Conservation (phyloP, 2,113 vertebrate genomes). For the Heterotilapia buettikoferi region DNA sequence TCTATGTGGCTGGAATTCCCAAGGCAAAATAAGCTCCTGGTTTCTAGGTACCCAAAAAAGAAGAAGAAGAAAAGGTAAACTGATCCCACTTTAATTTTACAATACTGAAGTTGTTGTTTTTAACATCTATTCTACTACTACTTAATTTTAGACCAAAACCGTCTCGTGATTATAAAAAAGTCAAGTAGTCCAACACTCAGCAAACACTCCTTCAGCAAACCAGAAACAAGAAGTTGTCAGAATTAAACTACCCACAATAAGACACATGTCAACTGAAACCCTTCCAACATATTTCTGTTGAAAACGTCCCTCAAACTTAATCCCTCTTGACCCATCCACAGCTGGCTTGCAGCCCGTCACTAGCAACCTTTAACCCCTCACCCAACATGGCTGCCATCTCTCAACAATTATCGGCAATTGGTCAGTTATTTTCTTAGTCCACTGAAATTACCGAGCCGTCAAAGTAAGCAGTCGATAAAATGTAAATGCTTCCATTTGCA, state of each 20-base stretch:
- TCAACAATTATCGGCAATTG: conserved; percentile 84
- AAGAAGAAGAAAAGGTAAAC: background rate
- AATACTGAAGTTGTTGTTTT: background rate
- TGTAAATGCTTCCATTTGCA: conserved; percentile 77
- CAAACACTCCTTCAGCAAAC: background rate
- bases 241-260: background rate
- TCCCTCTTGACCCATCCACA: conserved; percentile 74
- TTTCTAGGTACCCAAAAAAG: background rate
- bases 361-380: conserved; percentile 67
- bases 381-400: conserved; percentile 65
- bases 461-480: conserved; percentile 69
- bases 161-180: background rate
- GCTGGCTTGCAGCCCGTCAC: conserved; percentile 72
- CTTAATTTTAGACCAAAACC: background rate
- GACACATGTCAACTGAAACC: background rate
- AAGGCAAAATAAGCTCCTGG: background rate
- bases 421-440: conserved; percentile 81
- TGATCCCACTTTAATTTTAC: background rate
- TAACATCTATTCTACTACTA: background rate
- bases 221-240: background rate
- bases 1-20: background rate
- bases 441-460: conserved; percentile 76
- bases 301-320: conserved; percentile 45
- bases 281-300: background rate
- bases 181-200: background rate